Conservation (phyloP, 2,888 invertebrate species). For the Dicycla oo region DNA sequence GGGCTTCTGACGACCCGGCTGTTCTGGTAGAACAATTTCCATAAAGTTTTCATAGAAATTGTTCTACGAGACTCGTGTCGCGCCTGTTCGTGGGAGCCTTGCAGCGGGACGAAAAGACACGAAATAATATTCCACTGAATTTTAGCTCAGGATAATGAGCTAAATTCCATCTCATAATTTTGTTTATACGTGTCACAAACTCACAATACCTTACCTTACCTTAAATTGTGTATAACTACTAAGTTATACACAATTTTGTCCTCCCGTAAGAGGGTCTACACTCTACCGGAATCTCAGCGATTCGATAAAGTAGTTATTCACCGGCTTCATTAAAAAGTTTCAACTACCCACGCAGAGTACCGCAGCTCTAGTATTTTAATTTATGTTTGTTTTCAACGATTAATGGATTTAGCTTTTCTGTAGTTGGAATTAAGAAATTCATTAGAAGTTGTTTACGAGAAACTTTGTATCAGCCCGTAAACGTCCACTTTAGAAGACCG, state of each 20-base stretch:
- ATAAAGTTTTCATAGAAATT: no score
- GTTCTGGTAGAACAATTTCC: no score
- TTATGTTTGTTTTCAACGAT: conserved; percentile 32
- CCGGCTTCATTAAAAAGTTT: conserved; percentile 48
- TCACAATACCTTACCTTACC: no score
- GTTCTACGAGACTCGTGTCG: no score
- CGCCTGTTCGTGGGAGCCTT: no score
- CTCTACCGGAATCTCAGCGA: conserved; percentile 5
- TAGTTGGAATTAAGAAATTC: conserved; percentile 1
- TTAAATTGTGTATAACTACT: no score
- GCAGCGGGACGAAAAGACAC: neutral
- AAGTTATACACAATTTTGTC: neutral
- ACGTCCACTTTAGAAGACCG: neutral
- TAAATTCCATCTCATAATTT: neutral
- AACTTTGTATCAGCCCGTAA: neutral
- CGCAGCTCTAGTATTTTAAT: conserved; percentile 20
- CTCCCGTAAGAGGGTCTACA: neutral
- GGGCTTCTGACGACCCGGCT: no score
- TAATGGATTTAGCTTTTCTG: conserved; percentile 11
- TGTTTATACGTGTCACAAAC: no score
- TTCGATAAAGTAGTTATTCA: conserved; percentile 18
- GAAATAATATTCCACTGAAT: neutral
- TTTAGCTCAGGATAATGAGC: neutral
- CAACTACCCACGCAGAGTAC: neutral
- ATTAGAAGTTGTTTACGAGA: neutral